These are phyloP conservation scores for Malacoctenus gilli DNA, from an alignment of 2,797 vertebrate genomes.

Conservation along the genomic window DNA sequence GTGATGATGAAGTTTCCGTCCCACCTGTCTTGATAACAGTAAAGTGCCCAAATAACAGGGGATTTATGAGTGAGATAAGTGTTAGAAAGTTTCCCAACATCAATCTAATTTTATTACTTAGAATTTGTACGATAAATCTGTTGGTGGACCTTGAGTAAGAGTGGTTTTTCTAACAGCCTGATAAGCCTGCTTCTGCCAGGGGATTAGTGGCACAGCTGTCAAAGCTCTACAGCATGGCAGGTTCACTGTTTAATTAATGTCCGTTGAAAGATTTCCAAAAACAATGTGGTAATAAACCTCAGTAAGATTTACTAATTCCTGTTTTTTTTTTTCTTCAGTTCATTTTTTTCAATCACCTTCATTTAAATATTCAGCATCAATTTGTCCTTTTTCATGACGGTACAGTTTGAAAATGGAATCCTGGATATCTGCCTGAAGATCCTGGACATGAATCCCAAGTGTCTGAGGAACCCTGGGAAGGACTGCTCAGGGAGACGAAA, in stretches of 20 bases:
- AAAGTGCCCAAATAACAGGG: not conserved
- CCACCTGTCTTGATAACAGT: slow-evolving; percentile 10
- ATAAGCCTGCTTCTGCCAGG: slow-evolving; percentile 2
- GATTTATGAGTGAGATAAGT: slow-evolving; percentile 10
- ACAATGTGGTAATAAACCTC: no score
- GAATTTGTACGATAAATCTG: not conserved
- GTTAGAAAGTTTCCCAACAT: not conserved
- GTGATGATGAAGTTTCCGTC: slow-evolving; percentile 5
- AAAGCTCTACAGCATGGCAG: not conserved
- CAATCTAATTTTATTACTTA: not conserved
- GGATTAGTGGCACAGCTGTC: not conserved
- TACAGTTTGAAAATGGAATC: slow-evolving; percentile 91
- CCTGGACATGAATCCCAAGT: slow-evolving; percentile 91
- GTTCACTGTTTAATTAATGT: not conserved
- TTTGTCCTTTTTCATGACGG: no score
- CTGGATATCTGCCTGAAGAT: slow-evolving; percentile 87
- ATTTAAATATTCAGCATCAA: no score
- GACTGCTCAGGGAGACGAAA: slow-evolving; percentile 89
- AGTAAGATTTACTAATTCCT: no score
- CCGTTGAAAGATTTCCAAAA: not conserved
- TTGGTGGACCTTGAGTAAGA: slow-evolving; percentile 1
- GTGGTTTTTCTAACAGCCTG: slow-evolving; percentile 1
- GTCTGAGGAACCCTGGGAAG: slow-evolving; percentile 77
- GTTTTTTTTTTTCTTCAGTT: no score
- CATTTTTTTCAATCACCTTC: no score